These are phyloP conservation scores for Gracilinanus agilis DNA, from an alignment of 2,113 vertebrate genomes.

Conservation along the genomic window DNA sequence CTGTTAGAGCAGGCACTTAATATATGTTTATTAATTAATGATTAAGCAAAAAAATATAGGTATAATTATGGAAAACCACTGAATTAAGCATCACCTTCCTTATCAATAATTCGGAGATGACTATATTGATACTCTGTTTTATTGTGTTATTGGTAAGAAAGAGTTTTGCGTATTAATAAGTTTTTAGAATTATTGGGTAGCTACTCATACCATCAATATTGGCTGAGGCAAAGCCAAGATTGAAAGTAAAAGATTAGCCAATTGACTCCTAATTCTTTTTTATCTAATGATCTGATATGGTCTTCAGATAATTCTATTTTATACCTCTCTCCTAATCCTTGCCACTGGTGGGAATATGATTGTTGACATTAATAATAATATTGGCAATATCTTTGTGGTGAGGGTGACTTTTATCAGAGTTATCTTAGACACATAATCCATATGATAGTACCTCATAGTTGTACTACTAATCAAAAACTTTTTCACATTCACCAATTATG, in stretches of 20 bases:
- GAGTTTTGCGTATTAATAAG: too few species aligned
- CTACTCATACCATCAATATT: too few species aligned
- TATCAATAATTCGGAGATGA: too few species aligned
- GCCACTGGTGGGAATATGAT: conserved; percentile 51
- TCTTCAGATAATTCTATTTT: conserved; percentile 49
- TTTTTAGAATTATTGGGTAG: too few species aligned
- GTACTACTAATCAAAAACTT: not conserved
- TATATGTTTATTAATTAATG: too few species aligned
- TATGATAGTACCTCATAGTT: conserved; percentile 19
- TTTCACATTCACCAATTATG: not conserved
- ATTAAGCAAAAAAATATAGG: too few species aligned
- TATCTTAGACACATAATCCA: conserved; percentile 51
- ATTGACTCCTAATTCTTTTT: conserved; percentile 34
- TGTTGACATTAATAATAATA: conserved; percentile 63
- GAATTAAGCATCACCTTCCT: too few species aligned
- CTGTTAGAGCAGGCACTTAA: too few species aligned
- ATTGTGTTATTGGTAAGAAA: too few species aligned
- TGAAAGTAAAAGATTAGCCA: not conserved
- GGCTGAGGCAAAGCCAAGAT: too few species aligned
- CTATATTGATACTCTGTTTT: too few species aligned
- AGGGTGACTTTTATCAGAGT: conserved; percentile 41
- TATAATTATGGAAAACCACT: too few species aligned
- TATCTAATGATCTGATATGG: conserved; percentile 41
- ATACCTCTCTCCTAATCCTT: not conserved
- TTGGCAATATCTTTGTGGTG: conserved; percentile 61